Conservation (phyloP, 2,113 vertebrate genomes). For the Pedionomus torquatus region DNA sequence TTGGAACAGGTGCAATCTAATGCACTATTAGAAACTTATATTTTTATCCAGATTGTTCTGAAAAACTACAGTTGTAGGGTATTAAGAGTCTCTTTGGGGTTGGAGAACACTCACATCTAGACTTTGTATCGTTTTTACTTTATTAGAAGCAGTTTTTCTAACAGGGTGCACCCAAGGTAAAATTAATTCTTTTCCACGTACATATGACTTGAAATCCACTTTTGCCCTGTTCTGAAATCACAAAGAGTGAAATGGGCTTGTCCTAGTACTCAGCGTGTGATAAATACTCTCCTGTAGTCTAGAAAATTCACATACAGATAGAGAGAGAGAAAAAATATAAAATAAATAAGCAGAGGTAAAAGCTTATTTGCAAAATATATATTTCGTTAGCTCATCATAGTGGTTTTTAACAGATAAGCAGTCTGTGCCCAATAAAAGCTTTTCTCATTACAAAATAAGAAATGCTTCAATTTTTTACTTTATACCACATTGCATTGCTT, state of each 20-base stretch:
- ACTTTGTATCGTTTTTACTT: neutral
- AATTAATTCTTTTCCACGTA: neutral
- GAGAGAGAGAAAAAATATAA: neutral
- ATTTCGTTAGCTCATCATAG: neutral
- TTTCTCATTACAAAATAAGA: neutral
- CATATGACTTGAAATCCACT: neutral
- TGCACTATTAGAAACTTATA: neutral
- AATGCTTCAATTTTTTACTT: neutral
- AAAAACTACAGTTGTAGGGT: neutral
- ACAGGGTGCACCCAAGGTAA: neutral
- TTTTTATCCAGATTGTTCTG: neutral
- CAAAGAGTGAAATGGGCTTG: neutral
- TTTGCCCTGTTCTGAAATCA: neutral
- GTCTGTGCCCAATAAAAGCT: neutral
- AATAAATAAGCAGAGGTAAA: neutral
- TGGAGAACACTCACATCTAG: neutral
- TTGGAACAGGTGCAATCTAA: conserved; percentile 21
- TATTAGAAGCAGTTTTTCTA: neutral
- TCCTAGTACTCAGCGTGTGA: neutral
- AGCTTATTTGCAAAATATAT: neutral
- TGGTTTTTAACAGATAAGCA: conserved; percentile 1
- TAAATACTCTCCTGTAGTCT: neutral
- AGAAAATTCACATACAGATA: neutral
- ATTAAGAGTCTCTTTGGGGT: neutral
- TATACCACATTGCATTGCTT: neutral